Base-by-base conservation (phyloP, 2,113 vertebrate species). In the Psittacula cyanocephala region DNA sequence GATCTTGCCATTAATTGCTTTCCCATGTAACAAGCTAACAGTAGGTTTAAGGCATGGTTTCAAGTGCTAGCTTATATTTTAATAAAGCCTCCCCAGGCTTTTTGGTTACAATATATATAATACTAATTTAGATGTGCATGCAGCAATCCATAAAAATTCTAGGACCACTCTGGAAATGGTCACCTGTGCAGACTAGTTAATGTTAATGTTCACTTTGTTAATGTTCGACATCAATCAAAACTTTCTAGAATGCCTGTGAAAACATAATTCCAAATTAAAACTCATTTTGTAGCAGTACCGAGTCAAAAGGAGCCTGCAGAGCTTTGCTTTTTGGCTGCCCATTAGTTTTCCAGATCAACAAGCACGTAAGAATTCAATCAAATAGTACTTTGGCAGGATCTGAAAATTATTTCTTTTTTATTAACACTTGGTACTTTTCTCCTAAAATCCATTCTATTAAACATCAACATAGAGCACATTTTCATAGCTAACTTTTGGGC, bases 291-390 rank as follows among this genome's bases (percentile, higher is more conserved):
- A 94, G 50, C 52, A 69, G 28, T 31, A 37, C n/a, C 60, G 28
- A 85, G 52, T 50, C 67, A 69, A 89, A 91, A 91, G n/a, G 47
- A 70, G 4, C 52, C 63, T 72, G 50, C 77, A 86, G 55, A 60
- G 53, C 65, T 63, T 72, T 78, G 47, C 52, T 92, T 27, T 68
- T 27, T 68, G 74, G 31, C 53, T 95, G 44, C 39, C 83, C 62
- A 23, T 76, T 81, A 43, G 81, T 84, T 95, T 89, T 92, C 77
- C 74, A 91, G 62, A 87, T 95, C 89, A 72, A 87, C 95, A 95
- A 88, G 22, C 65, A 15, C 35, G 3, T 79, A 87, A 89, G 62
- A 87, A 82, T 82, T 95, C 41, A 83, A 88, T 94, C 92, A 91
- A 75, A 89, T 17, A 71, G 49, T 79, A 53, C 53, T 91, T 91